Evolutionary conservation across 2,888 invertebrate genomes (phyloP), one percentile per base, ranked within the genome.

Genomic region (Amphipoea oculea): DNA sequence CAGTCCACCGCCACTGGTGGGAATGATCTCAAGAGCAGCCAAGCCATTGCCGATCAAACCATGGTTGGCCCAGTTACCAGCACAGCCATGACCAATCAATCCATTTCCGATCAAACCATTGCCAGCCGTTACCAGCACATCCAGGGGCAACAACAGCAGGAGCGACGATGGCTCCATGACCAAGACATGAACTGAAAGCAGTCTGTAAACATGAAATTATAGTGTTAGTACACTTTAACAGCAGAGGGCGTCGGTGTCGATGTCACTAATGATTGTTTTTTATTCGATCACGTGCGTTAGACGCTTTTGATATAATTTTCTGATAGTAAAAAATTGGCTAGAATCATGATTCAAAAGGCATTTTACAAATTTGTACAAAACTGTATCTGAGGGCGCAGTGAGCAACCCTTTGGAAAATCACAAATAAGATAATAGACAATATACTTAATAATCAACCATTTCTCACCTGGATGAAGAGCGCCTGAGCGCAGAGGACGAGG

Each of bases 1-100:
- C 14, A 89, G 70, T 74, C 54, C 80, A 29, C 88, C 86, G 57
- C 86, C 82, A n/a, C 65, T 81, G 54, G 92, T 86, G 42, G 88
- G 80, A 29, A 77, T 69, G 60, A 81, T 63, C 23, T 78, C 81
- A 2, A 83, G 45, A 76, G 14, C 51, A n/a, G 57, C 57, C 67
- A 81, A 51, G 91, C 94, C 57, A 85, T 73, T 45, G 29, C 29
- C 29, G 29, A 29, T 29, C 29, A 29, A 29, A 29, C 29, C 29
- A 29, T 29, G 29, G 4, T 1, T 54, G 29, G 9, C 36, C 4
- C 4, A 36, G 20, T 36, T 63, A 63, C 63, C 36, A 20, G 20
- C 20, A 11, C 11, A 60, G 0, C 60, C 12, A 2, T 77, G 54
- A 17, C 62, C 72, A 40, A 60, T 62, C 1, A 76, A 29, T 29